phyloP scores from a whole-genome alignment of 2,888 invertebrate species.

The Coenonympha arcania region DNA sequence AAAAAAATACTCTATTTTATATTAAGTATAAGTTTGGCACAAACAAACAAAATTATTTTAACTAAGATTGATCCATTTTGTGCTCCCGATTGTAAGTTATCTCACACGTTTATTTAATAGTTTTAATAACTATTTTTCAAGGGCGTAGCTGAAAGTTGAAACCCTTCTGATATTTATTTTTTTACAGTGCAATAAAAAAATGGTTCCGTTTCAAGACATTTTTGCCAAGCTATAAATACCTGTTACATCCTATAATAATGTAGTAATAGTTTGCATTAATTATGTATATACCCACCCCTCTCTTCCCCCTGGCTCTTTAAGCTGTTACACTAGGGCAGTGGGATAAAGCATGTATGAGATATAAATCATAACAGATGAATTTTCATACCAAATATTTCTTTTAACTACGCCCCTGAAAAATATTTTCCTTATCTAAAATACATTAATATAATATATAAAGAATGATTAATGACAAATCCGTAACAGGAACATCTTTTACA shows the following conservation, averaged over 20 bases:
- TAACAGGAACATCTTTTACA: slow-evolving; percentile 52
- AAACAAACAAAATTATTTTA: slow-evolving; percentile 21
- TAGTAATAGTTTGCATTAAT: too few relatives aligned
- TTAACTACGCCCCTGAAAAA: background rate
- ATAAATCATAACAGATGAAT: background rate
- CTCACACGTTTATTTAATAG: background rate
- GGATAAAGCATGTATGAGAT: too few relatives aligned
- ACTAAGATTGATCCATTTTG: slow-evolving; percentile 49
- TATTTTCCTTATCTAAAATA: slow-evolving; percentile 10
- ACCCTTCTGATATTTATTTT: background rate
- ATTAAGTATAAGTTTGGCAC: slow-evolving; percentile 40
- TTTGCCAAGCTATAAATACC: too few relatives aligned
- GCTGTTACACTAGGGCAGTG: too few relatives aligned
- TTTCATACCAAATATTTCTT: background rate
- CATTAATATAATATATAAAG: slow-evolving; percentile 38
- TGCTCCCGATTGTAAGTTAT: slow-evolving; percentile 44
- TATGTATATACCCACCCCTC: too few relatives aligned
- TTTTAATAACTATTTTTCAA: too few relatives aligned
- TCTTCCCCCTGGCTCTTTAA: too few relatives aligned
- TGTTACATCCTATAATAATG: too few relatives aligned
- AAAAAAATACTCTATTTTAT: too few relatives aligned
- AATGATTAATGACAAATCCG: slow-evolving; percentile 55
- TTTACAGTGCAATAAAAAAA: too few relatives aligned
- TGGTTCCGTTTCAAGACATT: too few relatives aligned
- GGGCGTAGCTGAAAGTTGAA: background rate